Evolutionary conservation across 2,797 vertebrate genomes (phyloP).

Genomic region (Neostethus bicornis): DNA sequence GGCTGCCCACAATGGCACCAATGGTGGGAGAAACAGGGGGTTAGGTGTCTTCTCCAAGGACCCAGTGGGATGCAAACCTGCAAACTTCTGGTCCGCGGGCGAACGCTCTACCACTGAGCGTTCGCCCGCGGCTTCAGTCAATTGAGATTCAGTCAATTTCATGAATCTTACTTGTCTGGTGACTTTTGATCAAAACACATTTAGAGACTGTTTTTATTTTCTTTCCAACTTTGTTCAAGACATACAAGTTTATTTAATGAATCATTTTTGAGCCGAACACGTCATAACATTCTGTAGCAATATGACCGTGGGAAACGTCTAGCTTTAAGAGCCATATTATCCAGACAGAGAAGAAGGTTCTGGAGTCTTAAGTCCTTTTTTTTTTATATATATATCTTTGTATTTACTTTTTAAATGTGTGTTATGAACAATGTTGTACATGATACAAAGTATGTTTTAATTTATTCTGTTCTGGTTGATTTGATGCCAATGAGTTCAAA

Average conservation of each 20-base stretch:
- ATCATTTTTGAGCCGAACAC: slow-evolving; percentile 22
- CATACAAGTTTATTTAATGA: slow-evolving; percentile 9
- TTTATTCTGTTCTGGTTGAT: slow-evolving; percentile 64
- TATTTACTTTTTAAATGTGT: slow-evolving; percentile 22
- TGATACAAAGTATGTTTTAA: slow-evolving; percentile 62
- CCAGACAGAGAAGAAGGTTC: slow-evolving; percentile 35
- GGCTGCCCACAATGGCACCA: too few relatives aligned
- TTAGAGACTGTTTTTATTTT: slow-evolving; percentile 4
- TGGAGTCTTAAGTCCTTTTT: slow-evolving; percentile 25
- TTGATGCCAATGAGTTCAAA: slow-evolving; percentile 43
- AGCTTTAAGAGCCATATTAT: slow-evolving; percentile 57
- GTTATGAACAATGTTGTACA: slow-evolving; percentile 33
- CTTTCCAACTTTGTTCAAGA: not conserved
- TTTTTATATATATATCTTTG: slow-evolving; percentile 26
- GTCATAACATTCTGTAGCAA: slow-evolving; percentile 12
- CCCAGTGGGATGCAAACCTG: too few relatives aligned
- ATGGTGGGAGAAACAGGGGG: too few relatives aligned
- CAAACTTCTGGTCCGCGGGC: too few relatives aligned
- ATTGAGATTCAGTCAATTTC: too few relatives aligned
- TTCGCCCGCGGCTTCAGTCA: too few relatives aligned
- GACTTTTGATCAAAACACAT: slow-evolving; percentile 6
- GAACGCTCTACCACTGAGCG: too few relatives aligned
- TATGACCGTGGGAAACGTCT: slow-evolving; percentile 50
- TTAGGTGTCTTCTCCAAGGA: too few relatives aligned
- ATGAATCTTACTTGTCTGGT: too few relatives aligned